Base-by-base conservation (phyloP, 2,113 vertebrate species). In the Pholis gunnellus region DNA sequence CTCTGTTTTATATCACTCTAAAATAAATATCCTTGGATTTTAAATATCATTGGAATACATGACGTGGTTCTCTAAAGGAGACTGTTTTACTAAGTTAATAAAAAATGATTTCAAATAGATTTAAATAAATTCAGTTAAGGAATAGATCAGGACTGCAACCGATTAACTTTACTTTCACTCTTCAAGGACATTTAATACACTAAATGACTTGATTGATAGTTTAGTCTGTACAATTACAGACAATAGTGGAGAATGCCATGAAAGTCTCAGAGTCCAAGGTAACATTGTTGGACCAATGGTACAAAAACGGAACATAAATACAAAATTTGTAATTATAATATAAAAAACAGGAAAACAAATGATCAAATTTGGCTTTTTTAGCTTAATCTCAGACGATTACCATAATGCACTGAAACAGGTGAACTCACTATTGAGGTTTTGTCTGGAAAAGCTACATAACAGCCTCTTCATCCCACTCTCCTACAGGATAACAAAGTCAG, bases 401-500 rank as follows among this genome's bases (percentile, higher is more conserved):
- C 63, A 25, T n/a, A 64, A 40, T 25, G 42, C 42, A 13, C 27
- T 69, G 27, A 36, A 52, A 36, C 17, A 25, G 20, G n/a, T 25
- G 8, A 54, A n/a, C 29, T 29, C 29, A 29, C 2, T 29, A 29
- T 29, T 72, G 2, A 72, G 50, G 13, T 60, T 78, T 78, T 52
- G 31, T 54, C 48, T 18, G 13, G 20, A 38, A 59, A 27, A 29
- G 9, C n/a, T 2, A 22, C 38, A 2, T 27, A 25, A 59, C 14
- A 2, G n/a, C n/a, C 2, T 5, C 10, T 5, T 44, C 36, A 70
- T 44, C 40, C 38, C 0, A 11, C 18, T 38, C 52, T 63, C 40
- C 60, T 91, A 2, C 93, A 99, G 98, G 98, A 99, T n/a, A 98
- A 97, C 91, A 99, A 99, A 94, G 97, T 99, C 78, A 98, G 97